Evolutionary conservation across 2,888 invertebrate species (phyloP).

Genomic region (Polietes domitor): DNA sequence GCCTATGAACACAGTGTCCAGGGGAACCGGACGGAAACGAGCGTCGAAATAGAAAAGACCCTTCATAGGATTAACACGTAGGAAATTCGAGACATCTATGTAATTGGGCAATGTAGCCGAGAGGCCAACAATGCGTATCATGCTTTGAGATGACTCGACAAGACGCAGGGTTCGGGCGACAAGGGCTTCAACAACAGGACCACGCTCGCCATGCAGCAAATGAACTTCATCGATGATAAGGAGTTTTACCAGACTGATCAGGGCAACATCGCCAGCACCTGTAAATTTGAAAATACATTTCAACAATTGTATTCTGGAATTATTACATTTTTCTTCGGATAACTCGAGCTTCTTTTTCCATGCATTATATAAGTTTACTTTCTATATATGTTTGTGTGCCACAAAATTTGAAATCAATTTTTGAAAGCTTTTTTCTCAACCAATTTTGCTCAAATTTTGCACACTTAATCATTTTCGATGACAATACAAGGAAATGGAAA

Average conservation of each 20-base stretch:
- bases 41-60: conserved; percentile 97
- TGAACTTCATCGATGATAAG: conserved; percentile 99
- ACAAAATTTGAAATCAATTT: too few species aligned
- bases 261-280: conserved; percentile 91
- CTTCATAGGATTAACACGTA: conserved; percentile 94
- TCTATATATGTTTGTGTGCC: too few species aligned
- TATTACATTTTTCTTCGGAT: too few species aligned
- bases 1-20: conserved; percentile 95
- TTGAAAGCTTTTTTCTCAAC: too few species aligned
- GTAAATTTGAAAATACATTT: too few species aligned
- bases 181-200: conserved; percentile 97
- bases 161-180: conserved; percentile 97
- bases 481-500: too few species aligned
- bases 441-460: too few species aligned
- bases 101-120: conserved; percentile 99
- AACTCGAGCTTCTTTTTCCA: too few species aligned
- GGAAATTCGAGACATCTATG: conserved; percentile 95
- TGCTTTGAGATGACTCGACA: conserved; percentile 93
- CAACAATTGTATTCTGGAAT: too few species aligned
- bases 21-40: conserved; percentile 96
- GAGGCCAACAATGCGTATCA: conserved; percentile 98
- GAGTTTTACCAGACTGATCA: conserved; percentile 94
- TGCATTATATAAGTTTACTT: too few species aligned
- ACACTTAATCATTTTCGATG: too few species aligned
- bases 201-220: conserved; percentile 96